A percentile compares a stretch with the other conserved stretches of the same genome.
Evolutionary conservation across 2,888 invertebrate species (phyloP).

Genomic region (Tupiocoris notatus): DNA sequence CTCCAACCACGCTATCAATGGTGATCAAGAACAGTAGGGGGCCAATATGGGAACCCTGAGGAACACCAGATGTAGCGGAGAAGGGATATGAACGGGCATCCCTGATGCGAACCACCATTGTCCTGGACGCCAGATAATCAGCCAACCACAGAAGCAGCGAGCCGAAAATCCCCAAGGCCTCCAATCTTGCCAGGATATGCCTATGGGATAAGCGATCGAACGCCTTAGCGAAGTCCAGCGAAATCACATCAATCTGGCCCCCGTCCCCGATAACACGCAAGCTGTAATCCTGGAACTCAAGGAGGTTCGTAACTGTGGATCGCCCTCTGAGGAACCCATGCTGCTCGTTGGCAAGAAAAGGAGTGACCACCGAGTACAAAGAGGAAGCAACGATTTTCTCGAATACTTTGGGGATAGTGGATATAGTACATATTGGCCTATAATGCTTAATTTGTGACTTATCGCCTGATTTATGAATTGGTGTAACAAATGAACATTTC

Average conservation of each 20-base stretch:
- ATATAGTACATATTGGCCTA: too few relatives aligned
- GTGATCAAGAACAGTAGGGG: too few relatives aligned
- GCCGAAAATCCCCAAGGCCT: neutral
- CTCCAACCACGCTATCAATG: neutral
- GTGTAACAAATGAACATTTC: neutral
- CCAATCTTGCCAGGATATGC: neutral
- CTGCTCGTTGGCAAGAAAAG: neutral
- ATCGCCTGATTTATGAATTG: neutral
- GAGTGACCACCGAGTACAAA: neutral
- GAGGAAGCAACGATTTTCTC: neutral
- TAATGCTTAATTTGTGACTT: neutral
- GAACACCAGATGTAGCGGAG: neutral
- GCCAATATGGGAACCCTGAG: too few relatives aligned
- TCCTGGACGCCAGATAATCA: neutral
- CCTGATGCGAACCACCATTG: neutral
- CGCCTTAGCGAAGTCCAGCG: neutral
- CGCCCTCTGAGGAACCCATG: neutral
- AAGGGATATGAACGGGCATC: neutral
- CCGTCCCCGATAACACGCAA: neutral
- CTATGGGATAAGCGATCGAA: neutral
- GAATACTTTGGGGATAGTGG: conserved; percentile 9
- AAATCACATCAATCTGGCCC: neutral
- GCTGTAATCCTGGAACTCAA: neutral
- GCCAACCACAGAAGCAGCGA: neutral
- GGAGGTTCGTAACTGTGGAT: neutral